Conservation (phyloP, 2,888 invertebrate species). For the Patella pellucida region DNA sequence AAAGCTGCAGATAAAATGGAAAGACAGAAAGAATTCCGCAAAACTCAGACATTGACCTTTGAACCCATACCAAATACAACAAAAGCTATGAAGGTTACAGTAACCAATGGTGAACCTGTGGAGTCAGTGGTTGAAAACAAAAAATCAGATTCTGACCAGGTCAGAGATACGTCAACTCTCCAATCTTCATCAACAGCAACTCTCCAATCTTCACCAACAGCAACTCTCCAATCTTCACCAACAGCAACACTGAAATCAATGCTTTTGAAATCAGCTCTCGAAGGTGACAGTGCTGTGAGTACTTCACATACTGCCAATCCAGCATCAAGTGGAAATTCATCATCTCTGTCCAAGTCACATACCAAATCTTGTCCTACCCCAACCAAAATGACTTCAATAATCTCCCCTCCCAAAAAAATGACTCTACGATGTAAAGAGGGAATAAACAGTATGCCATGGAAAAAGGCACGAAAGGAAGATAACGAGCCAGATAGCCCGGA, state of each 20-base stretch:
- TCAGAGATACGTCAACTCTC: too few species aligned
- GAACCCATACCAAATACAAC: slow-evolving; percentile 48
- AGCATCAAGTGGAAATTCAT: neutral
- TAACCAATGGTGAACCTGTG: slow-evolving; percentile 22
- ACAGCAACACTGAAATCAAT: slow-evolving; percentile 1
- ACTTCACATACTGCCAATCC: neutral
- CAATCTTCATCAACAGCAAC: neutral
- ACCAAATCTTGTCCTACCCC: neutral
- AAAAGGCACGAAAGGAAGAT: slow-evolving; percentile 13
- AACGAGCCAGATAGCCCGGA: slow-evolving; percentile 17
- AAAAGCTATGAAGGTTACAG: slow-evolving; percentile 50
- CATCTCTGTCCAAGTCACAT: neutral
- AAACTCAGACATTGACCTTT: slow-evolving; percentile 42
- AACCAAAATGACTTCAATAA: neutral
- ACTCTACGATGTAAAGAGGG: neutral
- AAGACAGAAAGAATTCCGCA: slow-evolving; percentile 35
- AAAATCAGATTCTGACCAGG: neutral
- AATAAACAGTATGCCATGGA: slow-evolving; percentile 14
- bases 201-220: neutral
- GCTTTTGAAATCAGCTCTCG: neutral
- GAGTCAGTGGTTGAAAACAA: slow-evolving; percentile 13
- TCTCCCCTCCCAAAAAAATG: neutral
- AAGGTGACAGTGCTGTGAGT: neutral
- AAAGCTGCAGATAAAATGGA: slow-evolving; percentile 51
- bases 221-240: neutral